Conservation (phyloP, 2,797 vertebrate species). For the Australoheros facetus region DNA sequence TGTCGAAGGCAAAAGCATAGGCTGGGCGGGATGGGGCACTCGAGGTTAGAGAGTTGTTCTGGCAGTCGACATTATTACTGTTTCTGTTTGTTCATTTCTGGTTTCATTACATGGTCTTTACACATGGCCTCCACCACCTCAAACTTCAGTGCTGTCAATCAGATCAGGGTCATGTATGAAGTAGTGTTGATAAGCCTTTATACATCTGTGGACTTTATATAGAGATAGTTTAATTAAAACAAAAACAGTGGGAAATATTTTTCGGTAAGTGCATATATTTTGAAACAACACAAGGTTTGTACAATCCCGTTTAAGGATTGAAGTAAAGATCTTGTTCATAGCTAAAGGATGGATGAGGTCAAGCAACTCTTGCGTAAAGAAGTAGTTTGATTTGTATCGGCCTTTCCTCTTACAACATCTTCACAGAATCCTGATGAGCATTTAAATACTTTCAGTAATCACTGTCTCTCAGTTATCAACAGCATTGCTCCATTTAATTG, state of each 20-base stretch:
- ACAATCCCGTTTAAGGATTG: neutral
- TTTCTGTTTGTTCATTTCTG: neutral
- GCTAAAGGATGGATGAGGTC: neutral
- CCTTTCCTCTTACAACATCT: neutral
- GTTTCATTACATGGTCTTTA: neutral
- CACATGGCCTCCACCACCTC: neutral
- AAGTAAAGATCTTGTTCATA: neutral
- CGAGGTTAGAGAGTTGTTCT: constrained; percentile 14
- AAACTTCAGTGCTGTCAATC: neutral
- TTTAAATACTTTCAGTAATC: neutral
- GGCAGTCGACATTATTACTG: neutral
- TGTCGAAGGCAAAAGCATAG: constrained; percentile 28
- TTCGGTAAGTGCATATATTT: too few relatives aligned
- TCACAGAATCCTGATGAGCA: neutral
- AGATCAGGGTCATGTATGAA: neutral
- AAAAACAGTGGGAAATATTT: too few relatives aligned
- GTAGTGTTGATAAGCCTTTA: neutral
- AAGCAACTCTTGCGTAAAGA: neutral
- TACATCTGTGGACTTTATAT: neutral
- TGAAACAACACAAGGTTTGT: neutral
- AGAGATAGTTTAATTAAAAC: neutral
- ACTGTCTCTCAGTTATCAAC: neutral
- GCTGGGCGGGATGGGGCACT: constrained; percentile 7
- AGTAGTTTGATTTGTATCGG: neutral
- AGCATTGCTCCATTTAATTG: neutral